Percentiles rank a stretch among this genome's conserved stretches.
phyloP scores from a whole-genome alignment of 2,797 vertebrate genomes.

The Eulemur albifrons region DNA sequence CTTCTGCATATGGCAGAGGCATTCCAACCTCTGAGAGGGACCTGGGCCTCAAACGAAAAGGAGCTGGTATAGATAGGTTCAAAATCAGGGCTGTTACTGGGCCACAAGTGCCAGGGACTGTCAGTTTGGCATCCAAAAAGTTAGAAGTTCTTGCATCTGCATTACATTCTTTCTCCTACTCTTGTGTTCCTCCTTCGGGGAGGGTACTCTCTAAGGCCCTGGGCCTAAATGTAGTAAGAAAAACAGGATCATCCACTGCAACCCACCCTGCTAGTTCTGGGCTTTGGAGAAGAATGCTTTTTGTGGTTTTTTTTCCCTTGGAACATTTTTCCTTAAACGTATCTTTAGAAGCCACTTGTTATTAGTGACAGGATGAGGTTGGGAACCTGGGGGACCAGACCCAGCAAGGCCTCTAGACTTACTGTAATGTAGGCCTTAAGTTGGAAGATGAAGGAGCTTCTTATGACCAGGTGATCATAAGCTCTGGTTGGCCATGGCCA shows the following conservation, averaged over 20 bases:
- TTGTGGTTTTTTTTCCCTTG: background rate
- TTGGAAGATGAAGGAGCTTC: background rate
- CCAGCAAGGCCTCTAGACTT: background rate
- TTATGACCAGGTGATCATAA: background rate
- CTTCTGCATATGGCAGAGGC: background rate
- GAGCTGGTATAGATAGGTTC: background rate
- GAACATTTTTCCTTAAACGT: background rate
- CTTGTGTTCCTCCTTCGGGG: background rate
- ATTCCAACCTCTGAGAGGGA: background rate
- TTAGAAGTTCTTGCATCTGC: background rate
- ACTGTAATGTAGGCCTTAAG: background rate
- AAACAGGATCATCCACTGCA: background rate
- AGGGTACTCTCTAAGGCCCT: background rate
- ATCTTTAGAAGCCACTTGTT: background rate
- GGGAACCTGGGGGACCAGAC: background rate
- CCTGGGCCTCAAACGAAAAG: background rate
- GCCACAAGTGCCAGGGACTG: background rate
- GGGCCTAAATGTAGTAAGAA: background rate
- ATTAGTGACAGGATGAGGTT: background rate
- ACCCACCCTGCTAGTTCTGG: background rate
- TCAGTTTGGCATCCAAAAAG: background rate
- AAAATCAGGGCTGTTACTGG: background rate
- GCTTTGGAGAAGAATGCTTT: background rate
- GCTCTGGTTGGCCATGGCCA: background rate
- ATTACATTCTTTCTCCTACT: background rate